phyloP scores from a whole-genome alignment of 1,140 invertebrate genomes.

The Ridgeia piscesae region DNA sequence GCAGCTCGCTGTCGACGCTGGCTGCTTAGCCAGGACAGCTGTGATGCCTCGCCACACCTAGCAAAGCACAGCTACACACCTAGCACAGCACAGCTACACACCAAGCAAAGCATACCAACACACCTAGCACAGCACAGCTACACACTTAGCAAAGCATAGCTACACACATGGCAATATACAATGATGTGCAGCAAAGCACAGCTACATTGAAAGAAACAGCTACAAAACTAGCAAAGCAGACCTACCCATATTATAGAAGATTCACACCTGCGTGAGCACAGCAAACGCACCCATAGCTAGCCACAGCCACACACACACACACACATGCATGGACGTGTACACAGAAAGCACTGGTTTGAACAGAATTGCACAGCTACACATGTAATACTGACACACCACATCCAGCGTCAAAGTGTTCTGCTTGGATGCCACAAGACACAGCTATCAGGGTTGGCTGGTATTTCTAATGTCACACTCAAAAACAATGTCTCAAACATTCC shows the following conservation, averaged over 20 bases:
- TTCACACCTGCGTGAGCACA: background rate
- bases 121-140: background rate
- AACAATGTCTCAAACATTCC: no score
- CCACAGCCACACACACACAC: background rate
- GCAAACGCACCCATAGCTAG: background rate
- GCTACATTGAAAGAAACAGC: background rate
- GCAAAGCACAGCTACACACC: constrained; percentile 14
- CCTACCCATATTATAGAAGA: background rate
- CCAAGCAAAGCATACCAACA: background rate
- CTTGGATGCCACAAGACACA: no score
- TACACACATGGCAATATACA: background rate
- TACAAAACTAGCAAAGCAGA: background rate
- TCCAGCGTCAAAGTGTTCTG: no score
- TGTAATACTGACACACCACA: no score
- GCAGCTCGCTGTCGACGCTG: constrained; percentile 32
- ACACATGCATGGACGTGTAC: background rate
- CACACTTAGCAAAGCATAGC: background rate
- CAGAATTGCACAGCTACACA: background rate
- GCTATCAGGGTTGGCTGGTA: no score
- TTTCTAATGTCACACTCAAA: no score
- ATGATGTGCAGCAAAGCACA: background rate
- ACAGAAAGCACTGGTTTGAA: background rate
- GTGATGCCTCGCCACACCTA: constrained; percentile 30
- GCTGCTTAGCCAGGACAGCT: constrained; percentile 36
- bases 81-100: background rate